These are phyloP conservation scores for Anguilla japonica DNA, from an alignment of 2,113 vertebrate species.

Conservation along the genomic window DNA sequence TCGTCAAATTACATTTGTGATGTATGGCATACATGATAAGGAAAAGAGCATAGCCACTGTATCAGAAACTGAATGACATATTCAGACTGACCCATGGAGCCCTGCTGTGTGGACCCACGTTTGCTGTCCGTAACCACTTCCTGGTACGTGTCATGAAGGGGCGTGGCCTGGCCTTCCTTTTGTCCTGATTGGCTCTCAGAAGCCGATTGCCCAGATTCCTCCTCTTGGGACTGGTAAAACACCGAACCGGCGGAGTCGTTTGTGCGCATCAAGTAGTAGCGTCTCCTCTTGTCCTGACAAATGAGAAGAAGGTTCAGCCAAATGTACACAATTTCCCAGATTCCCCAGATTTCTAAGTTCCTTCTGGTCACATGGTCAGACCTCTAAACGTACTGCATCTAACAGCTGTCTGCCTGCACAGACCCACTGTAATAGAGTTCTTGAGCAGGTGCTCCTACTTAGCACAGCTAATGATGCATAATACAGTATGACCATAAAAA, in stretches of 20 bases:
- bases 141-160: constrained; percentile 50
- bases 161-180: constrained; percentile 42
- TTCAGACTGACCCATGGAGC: constrained; percentile 49
- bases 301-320: background rate
- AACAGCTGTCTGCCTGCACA: no score
- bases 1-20: no score
- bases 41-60: no score
- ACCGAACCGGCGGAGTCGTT: constrained; percentile 87
- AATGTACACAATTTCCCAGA: background rate
- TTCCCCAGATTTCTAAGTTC: no score
- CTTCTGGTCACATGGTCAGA: no score
- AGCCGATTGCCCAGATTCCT: constrained; percentile 59
- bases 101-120: constrained; percentile 54
- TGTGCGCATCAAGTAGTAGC: constrained; percentile 83
- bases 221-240: constrained; percentile 92
- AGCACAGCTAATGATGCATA: no score
- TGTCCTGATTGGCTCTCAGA: constrained; percentile 54
- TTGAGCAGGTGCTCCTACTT: no score
- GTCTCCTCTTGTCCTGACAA: constrained; percentile 81
- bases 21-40: no score
- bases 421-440: no score
- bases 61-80: no score
- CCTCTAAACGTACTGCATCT: no score
- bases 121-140: constrained; percentile 54
- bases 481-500: no score